Conservation (phyloP, 2,113 vertebrate species). For the Epinephelus fuscoguttatus region DNA sequence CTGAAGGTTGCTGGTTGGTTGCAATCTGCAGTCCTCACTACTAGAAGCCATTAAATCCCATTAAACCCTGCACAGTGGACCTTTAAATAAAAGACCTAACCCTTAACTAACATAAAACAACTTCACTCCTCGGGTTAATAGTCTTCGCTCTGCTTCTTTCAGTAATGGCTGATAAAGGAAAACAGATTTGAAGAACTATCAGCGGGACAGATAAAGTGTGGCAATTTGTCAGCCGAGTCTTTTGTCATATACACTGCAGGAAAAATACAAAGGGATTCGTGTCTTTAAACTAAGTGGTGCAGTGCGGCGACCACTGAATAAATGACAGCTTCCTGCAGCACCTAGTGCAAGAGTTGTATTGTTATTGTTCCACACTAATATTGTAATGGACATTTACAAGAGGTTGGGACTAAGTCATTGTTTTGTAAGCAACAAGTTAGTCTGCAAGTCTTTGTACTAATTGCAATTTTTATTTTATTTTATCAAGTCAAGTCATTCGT, state of each 20-base stretch:
- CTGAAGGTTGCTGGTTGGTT: too few relatives aligned
- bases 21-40: too few relatives aligned
- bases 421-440: too few relatives aligned
- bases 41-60: too few relatives aligned
- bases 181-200: not conserved
- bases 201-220: not conserved
- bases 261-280: not conserved
- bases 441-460: too few relatives aligned
- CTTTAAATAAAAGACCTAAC: not conserved
- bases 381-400: not conserved
- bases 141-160: not conserved
- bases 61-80: too few relatives aligned
- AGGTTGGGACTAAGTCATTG: too few relatives aligned
- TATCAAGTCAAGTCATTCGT: too few relatives aligned
- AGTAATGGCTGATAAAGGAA: not conserved
- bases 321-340: not conserved
- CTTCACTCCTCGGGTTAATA: not conserved
- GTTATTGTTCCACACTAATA: not conserved
- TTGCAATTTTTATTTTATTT: too few relatives aligned
- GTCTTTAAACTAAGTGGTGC: not conserved
- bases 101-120: not conserved
- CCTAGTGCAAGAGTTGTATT: not conserved
- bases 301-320: not conserved
- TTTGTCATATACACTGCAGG: not conserved
- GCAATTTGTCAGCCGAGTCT: not conserved